Evolutionary conservation across 2,797 vertebrate genomes (phyloP), one percentile per base, ranked within the genome.

Genomic region (Gallinago stenura): DNA sequence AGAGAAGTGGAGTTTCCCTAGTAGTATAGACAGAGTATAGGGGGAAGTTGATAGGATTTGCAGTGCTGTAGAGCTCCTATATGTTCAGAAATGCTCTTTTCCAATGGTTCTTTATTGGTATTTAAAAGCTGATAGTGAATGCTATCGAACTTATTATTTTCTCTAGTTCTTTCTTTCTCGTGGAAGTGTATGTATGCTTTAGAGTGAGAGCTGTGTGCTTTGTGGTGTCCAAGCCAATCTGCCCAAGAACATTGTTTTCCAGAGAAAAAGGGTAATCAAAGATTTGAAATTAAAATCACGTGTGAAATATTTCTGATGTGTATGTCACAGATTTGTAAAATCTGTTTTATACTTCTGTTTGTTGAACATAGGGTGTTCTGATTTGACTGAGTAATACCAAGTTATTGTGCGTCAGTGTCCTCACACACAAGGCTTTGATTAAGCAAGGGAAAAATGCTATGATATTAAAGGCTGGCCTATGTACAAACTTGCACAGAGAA

Each of bases 281-380:
- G 54, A 62, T 84, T 58, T 65, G 54, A 86, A 92, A 94, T 82
- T 21, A 89, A 94, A 94, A 81, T 94, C 15, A 70, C 30, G 75
- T 83, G 57, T 82, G 71, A 86, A 87, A 88, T 94, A 86, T 60
- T 96, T 93, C 72, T 66, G 86, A 84, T 0, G 0, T 65, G 53
- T 87, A 83, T 91, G 93, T 91, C 85, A 95, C 95, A 79, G 92
- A 92, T 97, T 95, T 95, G 72, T 95, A 91, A 96, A 93, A 89
- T 93, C 96, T 94, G 89, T 81, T 97, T 97, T 83, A 90, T 96
- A 92, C 89, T 90, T 81, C 53, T 62, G 35, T 83, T 91, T 87
- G 69, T 65, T 90, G 91, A 92, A 89, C 62, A 35, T 75, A 62
- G 72, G 39, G 66, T 98, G 93, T 96, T 97, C 96, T 98, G 78